Conservation (phyloP, 2,888 invertebrate species). For the Parasteatoda lunata region DNA sequence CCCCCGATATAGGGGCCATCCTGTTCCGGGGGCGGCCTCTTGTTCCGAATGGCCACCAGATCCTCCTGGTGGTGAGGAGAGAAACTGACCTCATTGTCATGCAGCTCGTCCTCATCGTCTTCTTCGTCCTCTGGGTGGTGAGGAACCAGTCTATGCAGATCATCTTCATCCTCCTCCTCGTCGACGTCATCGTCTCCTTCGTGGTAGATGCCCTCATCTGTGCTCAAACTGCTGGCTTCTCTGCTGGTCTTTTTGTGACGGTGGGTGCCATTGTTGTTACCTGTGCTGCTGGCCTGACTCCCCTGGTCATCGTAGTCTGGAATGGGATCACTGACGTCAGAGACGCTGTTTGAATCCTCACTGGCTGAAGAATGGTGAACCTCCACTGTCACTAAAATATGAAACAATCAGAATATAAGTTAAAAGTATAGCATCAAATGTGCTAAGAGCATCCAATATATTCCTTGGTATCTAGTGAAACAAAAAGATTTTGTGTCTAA, state of each 20-base stretch:
- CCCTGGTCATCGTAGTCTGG: slow-evolving; percentile 84
- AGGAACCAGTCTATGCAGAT: slow-evolving; percentile 29
- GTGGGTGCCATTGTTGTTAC: slow-evolving; percentile 71
- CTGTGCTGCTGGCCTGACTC: slow-evolving; percentile 59
- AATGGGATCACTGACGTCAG: slow-evolving; percentile 70
- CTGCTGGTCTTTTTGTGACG: slow-evolving; percentile 50
- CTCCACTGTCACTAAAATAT: slow-evolving; percentile 70
- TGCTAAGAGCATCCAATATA: no score
- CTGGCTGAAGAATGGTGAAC: slow-evolving; percentile 70
- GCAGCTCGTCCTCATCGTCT: slow-evolving; percentile 68
- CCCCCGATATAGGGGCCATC: slow-evolving; percentile 16
- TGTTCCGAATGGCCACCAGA: slow-evolving; percentile 68
- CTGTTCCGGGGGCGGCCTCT: slow-evolving; percentile 58
- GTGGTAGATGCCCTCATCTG: slow-evolving; percentile 70
- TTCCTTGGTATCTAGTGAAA: no score
- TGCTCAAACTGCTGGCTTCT: slow-evolving; percentile 69
- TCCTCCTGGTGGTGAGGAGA: slow-evolving; percentile 69
- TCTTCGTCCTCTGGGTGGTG: slow-evolving; percentile 56
- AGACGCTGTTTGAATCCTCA: slow-evolving; percentile 70
- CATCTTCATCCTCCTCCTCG: slow-evolving; percentile 46
- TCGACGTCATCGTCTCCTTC: slow-evolving; percentile 67
- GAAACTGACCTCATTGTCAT: slow-evolving; percentile 69
- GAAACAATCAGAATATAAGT: background rate
- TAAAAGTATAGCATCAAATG: no score
- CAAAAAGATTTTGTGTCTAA: no score